These are phyloP conservation scores for Cantharis rustica DNA, from an alignment of 2,888 invertebrate species.

Conservation along the genomic window DNA sequence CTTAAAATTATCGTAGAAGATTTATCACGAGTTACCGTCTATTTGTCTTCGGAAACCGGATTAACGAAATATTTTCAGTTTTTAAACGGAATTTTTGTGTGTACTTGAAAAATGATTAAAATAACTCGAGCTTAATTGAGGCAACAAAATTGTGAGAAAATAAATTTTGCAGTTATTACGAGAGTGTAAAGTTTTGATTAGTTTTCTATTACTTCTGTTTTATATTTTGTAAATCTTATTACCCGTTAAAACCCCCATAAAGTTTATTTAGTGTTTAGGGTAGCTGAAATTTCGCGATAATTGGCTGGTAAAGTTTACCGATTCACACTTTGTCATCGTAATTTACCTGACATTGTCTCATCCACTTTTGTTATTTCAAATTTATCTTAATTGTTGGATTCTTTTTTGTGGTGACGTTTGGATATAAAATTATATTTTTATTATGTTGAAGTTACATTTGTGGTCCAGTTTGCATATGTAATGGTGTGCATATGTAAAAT, in stretches of 20 bases:
- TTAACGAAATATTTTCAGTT: neutral
- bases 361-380: neutral
- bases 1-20: neutral
- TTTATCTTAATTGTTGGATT: neutral
- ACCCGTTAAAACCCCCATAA: neutral
- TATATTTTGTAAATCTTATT: neutral
- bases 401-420: neutral
- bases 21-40: neutral
- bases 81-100: neutral
- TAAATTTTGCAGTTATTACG: neutral
- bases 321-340: neutral
- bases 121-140: neutral
- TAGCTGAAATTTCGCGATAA: neutral
- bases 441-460: neutral
- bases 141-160: neutral
- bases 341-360: neutral
- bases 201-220: neutral
- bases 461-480: neutral
- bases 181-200: neutral
- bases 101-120: neutral
- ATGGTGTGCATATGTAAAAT: neutral
- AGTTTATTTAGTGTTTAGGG: neutral
- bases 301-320: neutral
- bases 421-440: neutral
- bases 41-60: neutral